These are phyloP conservation scores for Drosophila pandora DNA, from an alignment of 1,140 invertebrate species.

Conservation along the genomic window DNA sequence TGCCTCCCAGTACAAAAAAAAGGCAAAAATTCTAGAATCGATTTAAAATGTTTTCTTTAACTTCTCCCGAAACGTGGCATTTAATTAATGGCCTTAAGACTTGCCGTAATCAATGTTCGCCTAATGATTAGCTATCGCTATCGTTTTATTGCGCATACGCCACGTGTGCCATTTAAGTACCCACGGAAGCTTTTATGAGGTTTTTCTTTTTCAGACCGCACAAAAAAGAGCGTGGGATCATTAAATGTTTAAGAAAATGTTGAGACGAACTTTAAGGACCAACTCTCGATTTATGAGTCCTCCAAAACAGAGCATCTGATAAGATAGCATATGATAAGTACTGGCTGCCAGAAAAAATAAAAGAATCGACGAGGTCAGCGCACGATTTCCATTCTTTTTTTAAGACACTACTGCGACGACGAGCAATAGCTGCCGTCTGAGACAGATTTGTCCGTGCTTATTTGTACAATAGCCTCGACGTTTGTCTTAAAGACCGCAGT, in stretches of 20 bases:
- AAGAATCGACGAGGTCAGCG: slow-evolving; percentile 43
- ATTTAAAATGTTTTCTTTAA: slow-evolving; percentile 7
- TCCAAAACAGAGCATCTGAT: slow-evolving; percentile 16
- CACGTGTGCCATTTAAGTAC: slow-evolving; percentile 49
- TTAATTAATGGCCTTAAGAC: slow-evolving; percentile 57
- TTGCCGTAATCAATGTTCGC: slow-evolving; percentile 49
- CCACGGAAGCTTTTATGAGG: slow-evolving; percentile 41
- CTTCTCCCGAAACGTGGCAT: slow-evolving; percentile 1
- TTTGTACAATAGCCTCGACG: slow-evolving; percentile 52
- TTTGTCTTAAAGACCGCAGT: slow-evolving; percentile 48
- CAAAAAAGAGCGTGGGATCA: not conserved
- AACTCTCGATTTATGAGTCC: slow-evolving; percentile 28
- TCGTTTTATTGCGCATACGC: slow-evolving; percentile 70
- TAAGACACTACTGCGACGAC: not conserved
- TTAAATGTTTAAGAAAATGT: slow-evolving; percentile 19
- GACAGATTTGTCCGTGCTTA: slow-evolving; percentile 53
- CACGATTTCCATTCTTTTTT: slow-evolving; percentile 41
- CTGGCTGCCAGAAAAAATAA: slow-evolving; percentile 15
- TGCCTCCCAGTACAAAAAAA: not conserved
- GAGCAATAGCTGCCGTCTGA: slow-evolving; percentile 61
- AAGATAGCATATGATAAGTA: slow-evolving; percentile 19
- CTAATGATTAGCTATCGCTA: slow-evolving; percentile 50
- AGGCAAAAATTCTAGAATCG: not conserved
- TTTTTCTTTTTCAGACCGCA: not conserved
- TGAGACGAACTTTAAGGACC: slow-evolving; percentile 17